Evolutionary conservation across 2,113 vertebrate species (phyloP), one percentile per base, ranked within the genome.

Genomic region (Gila orcuttii): DNA sequence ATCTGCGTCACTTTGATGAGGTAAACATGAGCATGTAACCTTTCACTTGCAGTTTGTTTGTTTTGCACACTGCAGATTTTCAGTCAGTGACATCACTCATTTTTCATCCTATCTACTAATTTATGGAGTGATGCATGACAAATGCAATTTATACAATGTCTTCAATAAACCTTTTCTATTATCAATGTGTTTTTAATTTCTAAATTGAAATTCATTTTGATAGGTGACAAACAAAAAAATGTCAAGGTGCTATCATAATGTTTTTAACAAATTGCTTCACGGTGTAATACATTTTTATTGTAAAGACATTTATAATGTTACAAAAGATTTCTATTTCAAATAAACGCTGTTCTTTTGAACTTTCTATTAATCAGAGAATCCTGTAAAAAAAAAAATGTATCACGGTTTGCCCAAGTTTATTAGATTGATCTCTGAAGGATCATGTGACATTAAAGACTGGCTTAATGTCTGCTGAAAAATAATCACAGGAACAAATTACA

Each of bases 1-100:
- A 97, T 91, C 93, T 99, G 74, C 96, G 93, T 85, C 95, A 98
- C 86, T 93, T 96, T 89, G 97, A 99, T 90, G 92, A 96, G 96
- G 98, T 98, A 96, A 13, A 9, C 42, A 31, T n/a, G 74, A 60
- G 33, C 13, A 13, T 42, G 3, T 50, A 11, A 52, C 13, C 25
- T 12, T 42, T 28, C 7, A 66, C 23, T 52, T 42, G 42, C 15
- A 39, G 21, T 39, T 69, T 71, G 36, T 33, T 36, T 39, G 23
- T 71, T 23, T 57, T 39, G 2, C 33, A 23, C 33, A 39, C 33
- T 4, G 8, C 33, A 69, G 66, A 36, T 39, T 71, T 71, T 71
- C 33, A 71, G 17, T 69, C 31, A 36, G 0, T 69, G 17, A 11
- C 10, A 1, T 5, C 10, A 62, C 33, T 39, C 0, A 5, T 39